phyloP scores from a whole-genome alignment of 2,888 invertebrate species.

The Drosophila paranaensis region DNA sequence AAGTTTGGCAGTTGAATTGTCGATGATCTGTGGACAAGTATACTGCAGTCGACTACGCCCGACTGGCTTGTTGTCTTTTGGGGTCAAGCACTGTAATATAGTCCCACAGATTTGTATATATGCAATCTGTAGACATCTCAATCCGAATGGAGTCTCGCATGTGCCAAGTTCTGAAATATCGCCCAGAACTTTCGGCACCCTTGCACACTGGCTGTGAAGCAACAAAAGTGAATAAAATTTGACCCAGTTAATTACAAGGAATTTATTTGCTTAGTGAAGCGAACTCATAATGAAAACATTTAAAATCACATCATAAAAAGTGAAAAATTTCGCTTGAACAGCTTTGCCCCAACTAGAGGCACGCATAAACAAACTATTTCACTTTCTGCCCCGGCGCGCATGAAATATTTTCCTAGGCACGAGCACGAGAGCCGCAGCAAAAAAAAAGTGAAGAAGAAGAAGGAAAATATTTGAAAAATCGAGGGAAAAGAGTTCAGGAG shows the following conservation, averaged over 20 bases:
- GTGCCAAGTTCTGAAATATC: conserved; percentile 11
- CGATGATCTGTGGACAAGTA: not conserved
- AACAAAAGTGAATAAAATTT: conserved; percentile 32
- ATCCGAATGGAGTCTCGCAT: conserved; percentile 14
- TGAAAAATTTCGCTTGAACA: conserved; percentile 25
- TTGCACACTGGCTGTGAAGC: conserved; percentile 9
- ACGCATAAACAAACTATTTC: conserved; percentile 70
- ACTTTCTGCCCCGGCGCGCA: conserved; percentile 38
- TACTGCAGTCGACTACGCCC: not conserved
- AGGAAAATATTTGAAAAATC: conserved; percentile 5
- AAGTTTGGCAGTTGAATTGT: not conserved
- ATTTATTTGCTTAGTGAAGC: conserved; percentile 73
- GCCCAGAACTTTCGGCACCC: conserved; percentile 10
- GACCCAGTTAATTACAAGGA: conserved; percentile 60
- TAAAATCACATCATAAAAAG: conserved; percentile 75
- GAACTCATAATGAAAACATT: conserved; percentile 72
- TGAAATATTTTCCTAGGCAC: conserved; percentile 58
- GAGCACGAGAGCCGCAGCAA: conserved; percentile 18
- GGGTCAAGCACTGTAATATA: conserved; percentile 36
- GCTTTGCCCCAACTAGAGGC: conserved; percentile 44
- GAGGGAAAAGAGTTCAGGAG: conserved; percentile 39
- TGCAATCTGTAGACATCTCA: not conserved
- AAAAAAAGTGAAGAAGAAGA: not conserved
- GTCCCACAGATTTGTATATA: not conserved
- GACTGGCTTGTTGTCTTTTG: conserved; percentile 7